Base-by-base conservation (phyloP, 1,140 invertebrate genomes). In the Lysiphlebus fabarum region DNA sequence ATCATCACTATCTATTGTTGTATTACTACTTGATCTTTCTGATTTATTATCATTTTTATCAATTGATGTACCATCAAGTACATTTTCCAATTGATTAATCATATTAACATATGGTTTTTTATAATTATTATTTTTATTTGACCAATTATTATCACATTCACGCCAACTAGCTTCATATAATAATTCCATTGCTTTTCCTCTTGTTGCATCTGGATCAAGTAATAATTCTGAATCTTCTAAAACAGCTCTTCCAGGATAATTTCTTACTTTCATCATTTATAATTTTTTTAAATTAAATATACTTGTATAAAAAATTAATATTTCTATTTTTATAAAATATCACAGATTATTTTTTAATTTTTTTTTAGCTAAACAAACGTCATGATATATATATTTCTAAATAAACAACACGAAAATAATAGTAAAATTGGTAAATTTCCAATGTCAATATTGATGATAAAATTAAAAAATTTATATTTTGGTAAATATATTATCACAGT, bases 111-210 rank as follows among this genome's bases (percentile, higher is more conserved):
- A 73, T 4, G 68, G 65, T 41, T 67, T 66, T 7, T 62, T 57
- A 53, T 53, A 69, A 3, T 40, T 4, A 40, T 67, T 63, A n/a
- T 57, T 44, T 7, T 73, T 65, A n/a, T 67, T 67, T 8, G 68
- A 66, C 74, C 71, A 76, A 56, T 76, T 72, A 34, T 72, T 69
- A 45, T 68, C 73, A 50, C 72, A 77, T 55, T 89, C 88, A 50
- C 88, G 81, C 90, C 90, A 92, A 67, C 90, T 92, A 43, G 89
- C 89, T 66, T 90, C 90, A 73, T 92, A 92, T 37, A 89, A 82
- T n/a, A 87, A 79, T 62, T 88, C 87, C 84, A 90, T 88, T 3
- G 81, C 79, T 40, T 80, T 69, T 75, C 84, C 71, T 75, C 82
- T 65, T 33, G 77, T 78, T 6, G 86, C 85, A 72, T 87, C 87